Evolutionary conservation across 2,797 vertebrate species (phyloP), one percentile per base, ranked within the genome.

Genomic region (Sparidentex hasta): DNA sequence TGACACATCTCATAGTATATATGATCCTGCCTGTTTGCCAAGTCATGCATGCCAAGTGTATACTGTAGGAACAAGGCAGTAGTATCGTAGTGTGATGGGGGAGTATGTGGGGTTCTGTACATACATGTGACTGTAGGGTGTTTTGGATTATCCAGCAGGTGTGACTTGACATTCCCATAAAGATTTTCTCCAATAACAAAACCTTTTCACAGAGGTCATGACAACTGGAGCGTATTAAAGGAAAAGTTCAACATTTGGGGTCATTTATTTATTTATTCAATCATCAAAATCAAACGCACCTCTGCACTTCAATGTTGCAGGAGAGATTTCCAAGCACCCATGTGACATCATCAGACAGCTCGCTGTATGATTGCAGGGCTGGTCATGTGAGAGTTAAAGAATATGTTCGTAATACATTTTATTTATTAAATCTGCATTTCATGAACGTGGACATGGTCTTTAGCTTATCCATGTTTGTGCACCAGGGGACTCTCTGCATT

Each of bases 1-100:
- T 64, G 84, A 76, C 76, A 82, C 65, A 63, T 86, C 65, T 65
- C 41, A 44, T 54, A 66, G 11, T 47, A 2, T 52, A 73, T 81
- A 65, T 27, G n/a, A 38, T 17, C 47, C 56, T 27, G 18, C 65
- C 12, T 67, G 46, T 71, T 54, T 81, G 80, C 80, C 81, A 70
- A 61, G 23, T 38, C 59, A 76, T 75, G 74, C 71, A 71, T 82
- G 72, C 48, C 48, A 80, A 66, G 63, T 74, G 63, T 70, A 38
- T 16, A 14, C 44, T 17, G 47, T 20, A 66, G 51, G 56, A 79
- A 61, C 0, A 0, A 47, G 61, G 58, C 71, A 50, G 65, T 83
- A 4, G 43, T 82, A 80, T 78, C 43, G 52, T 5, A 18, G 88
- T 88, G 89, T 83, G 82, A 90, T 73, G 78, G 58, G 52, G 76